Conservation (phyloP, 2,113 vertebrate species). For the Syngnathoides biaculeatus region DNA sequence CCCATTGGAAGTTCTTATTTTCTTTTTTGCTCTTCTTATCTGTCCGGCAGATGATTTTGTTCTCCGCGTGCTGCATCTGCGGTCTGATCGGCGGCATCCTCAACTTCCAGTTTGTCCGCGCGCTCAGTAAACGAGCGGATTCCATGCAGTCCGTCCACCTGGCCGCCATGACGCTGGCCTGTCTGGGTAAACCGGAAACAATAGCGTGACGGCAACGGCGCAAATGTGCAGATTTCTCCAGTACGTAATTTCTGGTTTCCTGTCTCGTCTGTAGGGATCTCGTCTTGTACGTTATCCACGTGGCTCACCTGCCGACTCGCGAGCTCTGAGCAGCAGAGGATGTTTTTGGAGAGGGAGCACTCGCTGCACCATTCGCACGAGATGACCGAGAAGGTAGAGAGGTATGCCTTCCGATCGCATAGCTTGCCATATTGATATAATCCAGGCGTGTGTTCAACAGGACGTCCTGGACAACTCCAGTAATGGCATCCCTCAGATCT, state of each 20-base stretch:
- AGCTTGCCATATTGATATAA: not conserved
- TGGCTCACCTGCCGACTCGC: slow-evolving; percentile 97
- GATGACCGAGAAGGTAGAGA: slow-evolving; percentile 89
- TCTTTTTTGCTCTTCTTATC: not conserved
- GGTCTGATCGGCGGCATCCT: slow-evolving; percentile 96
- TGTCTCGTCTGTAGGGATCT: slow-evolving; percentile 72
- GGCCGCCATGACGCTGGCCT: slow-evolving; percentile 92
- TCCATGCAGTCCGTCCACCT: slow-evolving; percentile 84
- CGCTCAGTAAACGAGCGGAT: slow-evolving; percentile 84
- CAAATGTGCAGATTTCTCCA: not conserved
- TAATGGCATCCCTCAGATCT: slow-evolving; percentile 88
- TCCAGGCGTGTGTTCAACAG: slow-evolving; percentile 67
- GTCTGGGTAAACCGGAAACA: slow-evolving; percentile 72
- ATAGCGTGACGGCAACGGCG: not conserved
- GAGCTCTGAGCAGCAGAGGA: slow-evolving; percentile 96
- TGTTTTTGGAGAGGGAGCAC: slow-evolving; percentile 97
- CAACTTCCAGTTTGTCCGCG: slow-evolving; percentile 97
- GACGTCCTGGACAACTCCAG: slow-evolving; percentile 91
- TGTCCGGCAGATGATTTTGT: slow-evolving; percentile 92
- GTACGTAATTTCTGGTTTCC: not conserved
- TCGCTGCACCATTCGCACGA: slow-evolving; percentile 97
- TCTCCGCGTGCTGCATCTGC: slow-evolving; percentile 98
- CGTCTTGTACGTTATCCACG: slow-evolving; percentile 90
- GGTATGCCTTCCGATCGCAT: not conserved
- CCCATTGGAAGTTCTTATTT: not conserved